Conservation (phyloP, 2,113 vertebrate species). For the Rutilus rutilus region DNA sequence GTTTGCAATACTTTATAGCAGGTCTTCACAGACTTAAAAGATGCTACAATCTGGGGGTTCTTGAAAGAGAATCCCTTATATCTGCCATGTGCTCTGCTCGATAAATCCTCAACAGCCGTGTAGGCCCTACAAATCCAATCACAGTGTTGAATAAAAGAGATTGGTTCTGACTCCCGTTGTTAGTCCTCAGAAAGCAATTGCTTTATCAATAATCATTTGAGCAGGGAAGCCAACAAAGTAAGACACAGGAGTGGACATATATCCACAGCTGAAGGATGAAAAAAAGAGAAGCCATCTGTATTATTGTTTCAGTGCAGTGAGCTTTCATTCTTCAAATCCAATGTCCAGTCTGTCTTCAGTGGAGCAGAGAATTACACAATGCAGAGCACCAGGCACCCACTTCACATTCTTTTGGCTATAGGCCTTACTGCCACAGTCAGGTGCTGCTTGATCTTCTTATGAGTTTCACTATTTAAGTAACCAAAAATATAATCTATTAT, state of each 20-base stretch:
- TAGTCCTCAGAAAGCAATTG: slow-evolving; percentile 39
- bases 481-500: no score
- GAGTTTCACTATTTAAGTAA: neutral
- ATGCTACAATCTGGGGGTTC: neutral
- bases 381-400: slow-evolving; percentile 1
- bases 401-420: slow-evolving; percentile 17
- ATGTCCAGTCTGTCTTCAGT: slow-evolving; percentile 48
- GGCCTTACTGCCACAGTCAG: neutral
- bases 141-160: slow-evolving; percentile 45
- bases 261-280: slow-evolving; percentile 21
- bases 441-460: neutral
- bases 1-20: neutral
- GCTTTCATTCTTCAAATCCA: slow-evolving; percentile 45
- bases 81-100: slow-evolving; percentile 33
- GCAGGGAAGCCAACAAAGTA: slow-evolving; percentile 37
- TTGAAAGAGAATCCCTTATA: slow-evolving; percentile 37
- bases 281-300: slow-evolving; percentile 34
- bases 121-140: slow-evolving; percentile 34
- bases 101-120: slow-evolving; percentile 28
- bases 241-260: slow-evolving; percentile 33
- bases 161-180: slow-evolving; percentile 45
- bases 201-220: slow-evolving; percentile 50
- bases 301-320: slow-evolving; percentile 48
- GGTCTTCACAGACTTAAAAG: slow-evolving; percentile 5
- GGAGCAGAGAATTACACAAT: slow-evolving; percentile 49